Base-by-base conservation (phyloP, 2,113 vertebrate species). In the Vireo altiloquus region DNA sequence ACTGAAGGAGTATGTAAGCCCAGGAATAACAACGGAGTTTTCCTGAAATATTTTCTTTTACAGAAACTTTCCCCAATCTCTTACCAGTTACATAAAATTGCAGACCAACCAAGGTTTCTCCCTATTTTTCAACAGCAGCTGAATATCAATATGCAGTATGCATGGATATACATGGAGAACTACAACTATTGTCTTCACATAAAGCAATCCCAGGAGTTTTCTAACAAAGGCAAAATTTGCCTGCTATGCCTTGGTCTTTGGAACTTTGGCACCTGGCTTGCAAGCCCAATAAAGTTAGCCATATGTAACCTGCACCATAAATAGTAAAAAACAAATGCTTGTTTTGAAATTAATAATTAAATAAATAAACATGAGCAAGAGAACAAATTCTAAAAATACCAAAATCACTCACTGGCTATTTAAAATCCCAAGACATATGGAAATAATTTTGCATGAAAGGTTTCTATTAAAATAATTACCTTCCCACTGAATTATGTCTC, bases 401-500 rank as follows among this genome's bases (percentile, higher is more conserved):
- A 75, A 61, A 57, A 59, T 72, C 37, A 57, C 37, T 35, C 42
- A 42, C 39, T 39, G 91, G 57, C 56, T 87, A 74, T 25, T 85
- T 91, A 81, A 90, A 94, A 54, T 39, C 21, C 61, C 22, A 77
- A 57, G 47, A 37, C 93, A 94, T 76, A 91, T 50, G 84, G 82
- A 85, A 39, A 86, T 80, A 85, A 78, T 94, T 93, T 83, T 66
- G 17, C 81, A 54, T 88, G 50, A 94, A 95, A 94, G 61, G 66
- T 86, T 94, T 88, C 75, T 70, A 88, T 88, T 90, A 95, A 94
- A 95, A 95, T 94, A 89, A 94, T 91, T 95, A 94, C 87, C 90
- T 94, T 92, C 64, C 71, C 86, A 87, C 16, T 90, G 88, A 95
- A 94, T 94, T 93, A 79, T 35, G 68, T 57, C 91, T 84, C 35